phyloP scores from a whole-genome alignment of 1,140 invertebrate genomes.

The Pseudachorutes palmiensis region DNA sequence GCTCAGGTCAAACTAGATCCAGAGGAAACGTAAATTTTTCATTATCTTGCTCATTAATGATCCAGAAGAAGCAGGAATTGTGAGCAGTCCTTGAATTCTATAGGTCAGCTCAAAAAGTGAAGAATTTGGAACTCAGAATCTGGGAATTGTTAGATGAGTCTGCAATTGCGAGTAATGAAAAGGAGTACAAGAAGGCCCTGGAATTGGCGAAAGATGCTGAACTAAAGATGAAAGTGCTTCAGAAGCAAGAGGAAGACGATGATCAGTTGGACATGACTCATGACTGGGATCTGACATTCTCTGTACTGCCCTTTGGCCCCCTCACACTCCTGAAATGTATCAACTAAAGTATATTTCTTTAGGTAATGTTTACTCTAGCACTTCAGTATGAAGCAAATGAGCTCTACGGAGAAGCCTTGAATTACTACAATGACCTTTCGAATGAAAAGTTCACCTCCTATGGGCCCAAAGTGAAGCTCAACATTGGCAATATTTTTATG shows the following conservation, averaged over 20 bases:
- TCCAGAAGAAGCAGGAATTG: not conserved
- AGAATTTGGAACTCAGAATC: slow-evolving; percentile 67
- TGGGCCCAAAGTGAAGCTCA: slow-evolving; percentile 82
- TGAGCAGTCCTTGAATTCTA: slow-evolving; percentile 43
- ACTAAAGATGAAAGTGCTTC: slow-evolving; percentile 72
- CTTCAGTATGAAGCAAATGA: slow-evolving; percentile 87
- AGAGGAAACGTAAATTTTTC: not conserved
- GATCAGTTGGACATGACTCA: slow-evolving; percentile 72
- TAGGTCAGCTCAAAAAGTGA: slow-evolving; percentile 75
- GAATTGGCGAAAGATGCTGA: slow-evolving; percentile 96
- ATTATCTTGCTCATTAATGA: not conserved
- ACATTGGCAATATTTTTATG: slow-evolving; percentile 97
- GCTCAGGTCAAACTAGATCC: not conserved
- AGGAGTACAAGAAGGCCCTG: slow-evolving; percentile 60
- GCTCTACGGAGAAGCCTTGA: slow-evolving; percentile 88
- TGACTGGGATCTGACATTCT: slow-evolving; percentile 87
- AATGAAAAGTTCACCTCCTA: slow-evolving; percentile 76
- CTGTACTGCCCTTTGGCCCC: slow-evolving; percentile 51
- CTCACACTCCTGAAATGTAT: not conserved
- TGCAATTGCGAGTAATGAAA: slow-evolving; percentile 54
- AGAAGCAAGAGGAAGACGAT: slow-evolving; percentile 83
- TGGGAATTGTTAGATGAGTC: slow-evolving; percentile 72
- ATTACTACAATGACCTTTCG: slow-evolving; percentile 82
- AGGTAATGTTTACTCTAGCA: slow-evolving; percentile 89
- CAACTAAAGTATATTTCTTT: slow-evolving; percentile 35